phyloP scores from a whole-genome alignment of 2,797 vertebrate genomes.

The Apogon talboti region DNA sequence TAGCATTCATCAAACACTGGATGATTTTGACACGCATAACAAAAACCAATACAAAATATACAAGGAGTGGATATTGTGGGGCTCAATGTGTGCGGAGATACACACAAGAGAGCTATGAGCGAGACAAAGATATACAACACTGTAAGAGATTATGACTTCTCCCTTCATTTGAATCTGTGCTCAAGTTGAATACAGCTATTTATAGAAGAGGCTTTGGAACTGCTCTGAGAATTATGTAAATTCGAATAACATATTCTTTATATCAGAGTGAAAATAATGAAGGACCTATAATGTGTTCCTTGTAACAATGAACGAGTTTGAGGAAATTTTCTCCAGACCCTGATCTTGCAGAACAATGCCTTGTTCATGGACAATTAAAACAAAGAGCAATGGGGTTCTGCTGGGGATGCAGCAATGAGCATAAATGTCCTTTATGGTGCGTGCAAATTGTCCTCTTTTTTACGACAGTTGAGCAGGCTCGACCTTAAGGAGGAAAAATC shows the following conservation, averaged over 20 bases:
- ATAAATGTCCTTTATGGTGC: conserved; percentile 79
- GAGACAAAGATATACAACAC: conserved; percentile 70
- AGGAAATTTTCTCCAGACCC: conserved; percentile 68
- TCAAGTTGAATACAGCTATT: conserved; percentile 79
- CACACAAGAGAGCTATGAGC: conserved; percentile 40
- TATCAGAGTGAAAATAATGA: conserved; percentile 78
- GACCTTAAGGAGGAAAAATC: conserved; percentile 69
- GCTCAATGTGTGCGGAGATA: conserved; percentile 23
- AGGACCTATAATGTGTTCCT: conserved; percentile 77
- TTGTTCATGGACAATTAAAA: conserved; percentile 83
- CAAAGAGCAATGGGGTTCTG: conserved; percentile 77
- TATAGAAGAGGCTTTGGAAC: conserved; percentile 74
- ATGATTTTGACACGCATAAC: conserved; percentile 51
- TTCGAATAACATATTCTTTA: conserved; percentile 83
- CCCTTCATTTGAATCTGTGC: conserved; percentile 67
- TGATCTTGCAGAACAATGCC: conserved; percentile 79
- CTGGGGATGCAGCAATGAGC: conserved; percentile 67
- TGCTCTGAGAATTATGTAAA: conserved; percentile 77
- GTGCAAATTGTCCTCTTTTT: conserved; percentile 77
- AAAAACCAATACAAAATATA: conserved; percentile 45
- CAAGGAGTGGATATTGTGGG: conserved; percentile 50
- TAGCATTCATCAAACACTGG: conserved; percentile 26
- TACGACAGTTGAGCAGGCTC: conserved; percentile 58
- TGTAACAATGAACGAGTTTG: conserved; percentile 77
- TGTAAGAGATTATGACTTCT: conserved; percentile 70